Evolutionary conservation across 2,113 vertebrate genomes (phyloP), one percentile per base, ranked within the genome.

Genomic region (Uria aalge): DNA sequence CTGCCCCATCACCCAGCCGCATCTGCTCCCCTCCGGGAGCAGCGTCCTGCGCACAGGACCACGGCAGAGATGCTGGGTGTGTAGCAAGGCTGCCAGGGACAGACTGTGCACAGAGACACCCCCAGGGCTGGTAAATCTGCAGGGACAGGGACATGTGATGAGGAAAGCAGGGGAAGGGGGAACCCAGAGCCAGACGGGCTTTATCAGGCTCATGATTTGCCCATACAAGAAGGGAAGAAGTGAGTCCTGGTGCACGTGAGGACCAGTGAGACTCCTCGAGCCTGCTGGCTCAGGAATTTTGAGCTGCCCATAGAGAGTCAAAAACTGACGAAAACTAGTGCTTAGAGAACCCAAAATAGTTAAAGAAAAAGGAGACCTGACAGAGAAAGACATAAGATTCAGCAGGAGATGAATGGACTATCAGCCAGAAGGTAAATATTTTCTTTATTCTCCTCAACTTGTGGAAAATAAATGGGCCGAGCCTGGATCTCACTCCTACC

Each of bases 371-470:
- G 74, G 38, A 71, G 68, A 62, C 18, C 83, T 84, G 76, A 95
- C 83, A 86, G 79, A 79, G 60, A 76, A 86, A 92, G 94, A 85
- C 50, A 2, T 15, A 57, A 90, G 82, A 56, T 83, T 85, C 85
- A 90, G 71, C 48, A 69, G 34, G 34, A 94, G 71, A 95, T 53
- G 71, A 92, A 91, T 26, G 29, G 72, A 91, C 41, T 53, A 74
- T 69, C 67, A 91, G 41, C 50, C 83, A 92, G 86, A 96, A 94
- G 76, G 91, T 91, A 96, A 96, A 97, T 78, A 86, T 91, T 96
- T 84, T 80, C 89, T 69, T 94, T 94, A 78, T 63, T 88, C 64
- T 79, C 55, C 57, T 93, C 85, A 84, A 66, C 41, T 86, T 50
- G 19, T 9, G n/a, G 59, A 91, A 92, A 93, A 97, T 34, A 94